Base-by-base conservation (phyloP, 1,140 invertebrate genomes). In the Gryllus bimaculatus region DNA sequence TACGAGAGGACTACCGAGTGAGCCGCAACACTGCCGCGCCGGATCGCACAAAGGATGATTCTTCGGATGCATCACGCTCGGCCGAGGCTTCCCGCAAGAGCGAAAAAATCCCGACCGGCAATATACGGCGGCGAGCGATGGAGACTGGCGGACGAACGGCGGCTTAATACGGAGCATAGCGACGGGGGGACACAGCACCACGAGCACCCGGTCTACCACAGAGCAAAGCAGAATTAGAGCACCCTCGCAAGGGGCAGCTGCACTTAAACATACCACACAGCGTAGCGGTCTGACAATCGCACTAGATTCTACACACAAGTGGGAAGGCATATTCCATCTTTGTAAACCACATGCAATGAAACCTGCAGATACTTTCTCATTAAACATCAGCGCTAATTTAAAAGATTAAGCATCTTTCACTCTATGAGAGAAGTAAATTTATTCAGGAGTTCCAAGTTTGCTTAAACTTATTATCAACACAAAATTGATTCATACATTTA, bases 161-260 rank as follows among this genome's bases (percentile, higher is more conserved):
- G 73, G 66, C 79, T 77, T 79, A 79, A 79, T 79, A 79, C 79
- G 79, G 79, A 54, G 79, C 79, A 77, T 79, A 79, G 48, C 79
- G 79, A 20, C 79, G 79, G 73, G 79, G 79, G 48, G 79, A 77
- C 75, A 48, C 75, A 48, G 78, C 48, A 54, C 79, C 79, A 77
- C 79, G 79, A 77, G 75, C 54, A 47, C 48, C 76, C 79, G 79
- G 79, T 79, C 79, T 79, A 79, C 76, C 79, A 79, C 79, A 79
- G 49, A 79, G 76, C 76, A 79, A 79, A 48, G 39, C 47, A 79
- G 48, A 77, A 77, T 79, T 79, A 79, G 79, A 26, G 76, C 76
- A 48, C 76, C 76, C 48, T 47, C 48, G n/a, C 47, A 77, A 48
- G 20, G 76, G 8, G 15, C 47, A 47, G 47, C 47, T 77, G 76